phyloP scores from a whole-genome alignment of 35 echinoderm and acorn worm species.

The Heliocidaris erythrogramma region DNA sequence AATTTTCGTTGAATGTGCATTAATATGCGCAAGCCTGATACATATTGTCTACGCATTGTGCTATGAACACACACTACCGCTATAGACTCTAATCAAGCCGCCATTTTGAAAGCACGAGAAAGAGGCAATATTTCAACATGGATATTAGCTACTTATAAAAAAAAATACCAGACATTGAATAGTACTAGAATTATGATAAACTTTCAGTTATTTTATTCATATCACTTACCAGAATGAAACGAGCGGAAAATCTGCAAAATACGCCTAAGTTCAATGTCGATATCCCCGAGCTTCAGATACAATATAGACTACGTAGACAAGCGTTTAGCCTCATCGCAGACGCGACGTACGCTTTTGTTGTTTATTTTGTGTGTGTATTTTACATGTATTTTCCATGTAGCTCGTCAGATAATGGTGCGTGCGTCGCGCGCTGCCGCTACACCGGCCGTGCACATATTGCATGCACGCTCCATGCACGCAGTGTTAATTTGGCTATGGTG shows the following conservation, averaged over 20 bases:
- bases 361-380: background rate
- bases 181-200: background rate
- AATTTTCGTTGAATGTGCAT: background rate
- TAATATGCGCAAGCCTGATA: background rate
- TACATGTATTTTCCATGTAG: background rate
- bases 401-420: background rate
- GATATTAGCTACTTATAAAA: background rate
- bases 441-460: background rate
- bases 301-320: constrained; percentile 2
- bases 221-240: background rate
- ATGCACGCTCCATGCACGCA: background rate
- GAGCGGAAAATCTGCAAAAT: background rate
- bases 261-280: background rate
- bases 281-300: constrained; percentile 24
- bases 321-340: constrained; percentile 4
- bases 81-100: constrained; percentile 39
- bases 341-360: background rate
- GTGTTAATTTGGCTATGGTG: too few species aligned
- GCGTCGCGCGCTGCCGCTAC: background rate
- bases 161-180: background rate
- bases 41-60: constrained; percentile 20
- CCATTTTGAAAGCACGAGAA: constrained; percentile 9
- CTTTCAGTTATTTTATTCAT: background rate
- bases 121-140: background rate
- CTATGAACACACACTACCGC: background rate